Base-by-base conservation (phyloP, 2,888 invertebrate genomes). In the Pherbina coryleti region DNA sequence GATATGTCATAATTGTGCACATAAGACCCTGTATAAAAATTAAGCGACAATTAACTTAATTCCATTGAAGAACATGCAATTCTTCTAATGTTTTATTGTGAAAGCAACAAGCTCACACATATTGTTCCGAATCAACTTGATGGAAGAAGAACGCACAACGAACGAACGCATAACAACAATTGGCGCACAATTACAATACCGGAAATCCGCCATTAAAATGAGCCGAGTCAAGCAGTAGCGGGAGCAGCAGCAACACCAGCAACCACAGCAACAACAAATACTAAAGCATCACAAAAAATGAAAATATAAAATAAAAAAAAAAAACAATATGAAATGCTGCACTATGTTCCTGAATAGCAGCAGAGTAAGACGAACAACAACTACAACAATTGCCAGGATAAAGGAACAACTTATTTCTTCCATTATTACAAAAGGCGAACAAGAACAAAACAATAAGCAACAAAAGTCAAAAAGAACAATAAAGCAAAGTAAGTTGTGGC, bases 201-300 rank as follows among this genome's bases (percentile, higher is more conserved):
- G 83, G 82, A 83, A 83, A 82, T 83, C 82, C 81, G 80, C 78
- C 79, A 81, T 83, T 82, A 82, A 79, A 80, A 82, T 66, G 76
- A 78, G 76, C 75, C 34, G 31, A 28, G 7, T 31, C 28, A 64
- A 28, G 17, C 9, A 31, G 28, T 3, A 11, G 51, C 57, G 19
- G 53, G 5, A 44, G 17, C 14, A 66, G 25, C 57, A 73, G 51
- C 70, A 76, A 70, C 51, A 76, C 66, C 44, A 31, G 72, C 14
- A 75, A 62, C 55, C 66, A 75, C 3, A 80, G 76, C 53, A 78
- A 71, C 81, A 79, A 62, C 69, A 73, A 70, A 74, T 79, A 79
- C 78, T 74, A 80, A 79, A 78, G 77, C 62, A 66, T 76, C 71
- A 77, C 70, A 64, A 57, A 55, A 22, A 69, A 67, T 69, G 25